Evolutionary conservation across 2,113 vertebrate species (phyloP), one percentile per base, ranked within the genome.

Genomic region (Tachysurus vachellii): DNA sequence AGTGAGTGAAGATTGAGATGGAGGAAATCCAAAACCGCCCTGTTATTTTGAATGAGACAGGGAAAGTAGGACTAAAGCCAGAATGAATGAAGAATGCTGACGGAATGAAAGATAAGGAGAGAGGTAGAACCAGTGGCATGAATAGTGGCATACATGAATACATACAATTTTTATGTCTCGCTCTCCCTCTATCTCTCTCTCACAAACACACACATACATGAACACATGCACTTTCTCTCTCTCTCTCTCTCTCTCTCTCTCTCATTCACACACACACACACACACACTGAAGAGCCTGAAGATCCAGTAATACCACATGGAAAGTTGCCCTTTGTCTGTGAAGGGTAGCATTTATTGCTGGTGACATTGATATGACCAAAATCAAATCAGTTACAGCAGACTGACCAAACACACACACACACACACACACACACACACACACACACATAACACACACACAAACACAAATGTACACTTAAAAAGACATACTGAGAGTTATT

Each of bases 341-440:
- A 88, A 71, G 47, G 82, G 47, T 80, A 80, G 80, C 77, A 86
- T 77, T 62, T 86, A 77, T 89, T 84, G 61, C 56, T 85, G 57
- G 79, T 79, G 71, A 56, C 61, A 36, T 76, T 87, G 84, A 88
- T 73, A 84, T 85, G 83, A 71, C 42, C 82, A 62, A 88, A 85
- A 88, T 88, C 80, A 76, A 88, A 89, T 62, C 57, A n/a, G 57
- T 62, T 64, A 68, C 84, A 86, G 59, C 83, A 85, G 83, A 57
- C 57, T 71, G 84, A 59, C 42, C 80, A 80, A 12, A 76, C 70
- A 75, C 70, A 56, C 86, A 76, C 21, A 26, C 42, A 70, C 47
- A 71, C 50, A 70, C 64, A 70, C 64, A 64, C 85, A 73, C 19
- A 23, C 19, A 83, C 62, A 54, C 26, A 54, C 64, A 70, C 47